Evolutionary conservation across 2,888 invertebrate species (phyloP).

Genomic region (Drosophila basisetae): DNA sequence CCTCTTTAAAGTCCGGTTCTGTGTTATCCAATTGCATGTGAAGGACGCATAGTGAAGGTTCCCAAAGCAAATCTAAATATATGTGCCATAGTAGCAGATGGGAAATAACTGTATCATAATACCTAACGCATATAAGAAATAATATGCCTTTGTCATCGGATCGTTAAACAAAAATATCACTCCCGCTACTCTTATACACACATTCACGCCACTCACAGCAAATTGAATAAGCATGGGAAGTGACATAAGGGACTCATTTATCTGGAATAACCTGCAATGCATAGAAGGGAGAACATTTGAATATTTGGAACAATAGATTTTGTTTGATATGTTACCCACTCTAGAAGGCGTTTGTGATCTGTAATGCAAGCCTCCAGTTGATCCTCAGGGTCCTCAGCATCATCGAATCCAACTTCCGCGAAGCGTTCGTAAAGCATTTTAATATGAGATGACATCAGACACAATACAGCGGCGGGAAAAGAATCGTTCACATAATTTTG

Average conservation of each 20-base stretch:
- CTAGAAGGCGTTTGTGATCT: constrained; percentile 67
- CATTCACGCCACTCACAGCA: constrained; percentile 57
- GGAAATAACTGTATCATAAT: constrained; percentile 72
- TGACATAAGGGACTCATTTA: constrained; percentile 67
- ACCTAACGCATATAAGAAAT: constrained; percentile 49
- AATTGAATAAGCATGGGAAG: constrained; percentile 74
- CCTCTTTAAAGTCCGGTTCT: constrained; percentile 59
- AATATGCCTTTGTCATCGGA: constrained; percentile 54
- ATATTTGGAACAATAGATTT: neutral
- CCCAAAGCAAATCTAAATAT: constrained; percentile 57
- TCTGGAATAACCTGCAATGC: constrained; percentile 28
- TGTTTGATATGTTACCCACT: constrained; percentile 37
- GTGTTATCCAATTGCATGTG: constrained; percentile 72
- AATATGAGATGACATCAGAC: constrained; percentile 70
- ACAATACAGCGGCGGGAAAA: constrained; percentile 68
- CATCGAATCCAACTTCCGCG: constrained; percentile 59
- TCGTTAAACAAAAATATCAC: constrained; percentile 64
- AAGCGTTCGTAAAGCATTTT: constrained; percentile 66
- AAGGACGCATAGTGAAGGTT: constrained; percentile 67
- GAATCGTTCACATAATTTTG: constrained; percentile 69
- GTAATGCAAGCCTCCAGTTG: constrained; percentile 67
- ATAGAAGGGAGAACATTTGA: neutral
- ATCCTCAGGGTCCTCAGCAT: constrained; percentile 3
- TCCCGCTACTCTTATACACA: constrained; percentile 61
- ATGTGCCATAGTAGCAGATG: constrained; percentile 75